Base-by-base conservation (phyloP, 2,113 vertebrate species). In the Pteropus alecto region DNA sequence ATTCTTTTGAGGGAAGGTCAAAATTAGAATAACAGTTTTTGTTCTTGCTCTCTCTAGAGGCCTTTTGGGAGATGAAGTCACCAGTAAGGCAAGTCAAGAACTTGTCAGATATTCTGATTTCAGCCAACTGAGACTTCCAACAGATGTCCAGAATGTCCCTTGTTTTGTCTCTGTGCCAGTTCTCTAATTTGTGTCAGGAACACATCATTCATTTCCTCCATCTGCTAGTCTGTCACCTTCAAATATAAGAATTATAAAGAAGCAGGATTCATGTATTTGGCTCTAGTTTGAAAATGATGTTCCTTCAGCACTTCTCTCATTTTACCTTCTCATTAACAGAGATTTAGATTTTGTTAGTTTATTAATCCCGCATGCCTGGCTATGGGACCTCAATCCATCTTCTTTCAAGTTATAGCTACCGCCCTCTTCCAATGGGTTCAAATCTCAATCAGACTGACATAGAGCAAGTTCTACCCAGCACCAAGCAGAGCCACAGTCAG, bases 201-300 rank as follows among this genome's bases (percentile, higher is more conserved):
- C 70, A 84, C 56, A 94, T 97, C 95, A 97, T 97, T 89, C 89
- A 87, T 86, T 68, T 19, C 51, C n/a, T 95, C 97, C 97, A 97
- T 98, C 97, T 97, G 97, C 90, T 97, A 74, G 97, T 97, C 97
- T 97, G 86, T 83, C 97, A 96, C 96, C 91, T 95, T 93, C 91
- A 95, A 86, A 94, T 93, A 61, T 67, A 89, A 96, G 85, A 95
- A 91, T 90, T 91, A 68, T 78, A 91, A 94, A 95, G 88, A 91
- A 86, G 63, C 54, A 18, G 6, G 35, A 60, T 86, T 95, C 74
- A 81, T 56, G 43, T 86, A 82, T 89, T 94, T 97, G n/a, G 24
- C 63, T 94, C 48, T 93, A 43, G 56, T 28, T 70, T 82, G 48
- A 48, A 58, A 61, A 79, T 90, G 79, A 58, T 88, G 18, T 85